Percentiles rank a stretch among this genome's conserved stretches.
Conservation (phyloP, 2,113 vertebrate genomes). For the Apodemus sylvaticus region DNA sequence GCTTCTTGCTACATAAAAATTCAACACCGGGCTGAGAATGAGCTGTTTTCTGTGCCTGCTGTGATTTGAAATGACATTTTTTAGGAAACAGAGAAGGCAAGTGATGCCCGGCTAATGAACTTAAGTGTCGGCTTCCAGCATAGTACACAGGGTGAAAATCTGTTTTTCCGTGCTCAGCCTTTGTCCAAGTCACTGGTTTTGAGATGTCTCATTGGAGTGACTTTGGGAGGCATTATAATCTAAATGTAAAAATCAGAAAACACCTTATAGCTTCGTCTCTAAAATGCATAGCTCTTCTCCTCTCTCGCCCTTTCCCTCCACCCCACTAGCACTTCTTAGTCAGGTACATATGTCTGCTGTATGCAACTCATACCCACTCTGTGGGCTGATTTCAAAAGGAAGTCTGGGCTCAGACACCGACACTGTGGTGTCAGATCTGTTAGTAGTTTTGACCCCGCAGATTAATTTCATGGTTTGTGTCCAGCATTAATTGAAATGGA, state of each 20-base stretch:
- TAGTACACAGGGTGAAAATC: not conserved
- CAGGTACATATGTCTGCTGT: not conserved
- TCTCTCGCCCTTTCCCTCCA: not conserved
- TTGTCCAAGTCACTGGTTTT: constrained; percentile 32
- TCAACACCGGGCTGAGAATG: constrained; percentile 53
- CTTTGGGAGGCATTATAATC: not conserved
- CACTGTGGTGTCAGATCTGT: not conserved
- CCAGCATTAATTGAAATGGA: not conserved
- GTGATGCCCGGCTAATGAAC: constrained; percentile 50
- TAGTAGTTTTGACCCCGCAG: not conserved
- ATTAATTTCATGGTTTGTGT: not conserved
- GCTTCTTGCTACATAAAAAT: constrained; percentile 60
- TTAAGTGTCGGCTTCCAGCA: constrained; percentile 19
- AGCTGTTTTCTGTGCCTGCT: constrained; percentile 64
- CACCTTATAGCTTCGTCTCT: not conserved
- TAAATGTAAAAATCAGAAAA: constrained; percentile 5
- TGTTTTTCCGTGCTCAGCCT: not conserved
- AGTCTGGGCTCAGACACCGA: constrained; percentile 21
- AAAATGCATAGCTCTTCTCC: not conserved
- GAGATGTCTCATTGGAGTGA: constrained; percentile 8
- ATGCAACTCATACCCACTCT: not conserved
- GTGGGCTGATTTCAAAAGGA: not conserved
- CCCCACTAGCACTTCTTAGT: rapidly evolving
- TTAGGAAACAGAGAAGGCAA: constrained; percentile 23
- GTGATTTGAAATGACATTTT: constrained; percentile 70